Percentiles rank a stretch among this genome's conserved stretches.
Conservation (phyloP, 2,797 vertebrate genomes). For the Hemibagrus guttatus region DNA sequence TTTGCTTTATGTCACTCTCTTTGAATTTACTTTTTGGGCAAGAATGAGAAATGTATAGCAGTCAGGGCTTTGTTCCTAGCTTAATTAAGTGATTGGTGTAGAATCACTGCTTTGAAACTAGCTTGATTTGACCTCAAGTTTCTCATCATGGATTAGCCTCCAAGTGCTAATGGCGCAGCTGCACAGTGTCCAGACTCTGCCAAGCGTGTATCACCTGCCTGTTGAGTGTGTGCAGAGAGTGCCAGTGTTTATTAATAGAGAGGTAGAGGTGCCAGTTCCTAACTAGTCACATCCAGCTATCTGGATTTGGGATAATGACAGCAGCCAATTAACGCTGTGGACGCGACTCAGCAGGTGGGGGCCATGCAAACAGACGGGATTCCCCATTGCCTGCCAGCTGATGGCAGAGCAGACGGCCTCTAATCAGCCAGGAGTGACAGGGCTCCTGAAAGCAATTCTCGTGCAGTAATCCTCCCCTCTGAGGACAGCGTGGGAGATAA, state of each 20-base stretch:
- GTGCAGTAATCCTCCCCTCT: conserved; percentile 58
- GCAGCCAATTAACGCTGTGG: conserved; percentile 50
- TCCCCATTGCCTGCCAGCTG: conserved; percentile 61
- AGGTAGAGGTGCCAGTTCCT: conserved; percentile 44
- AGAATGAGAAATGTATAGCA: conserved; percentile 30
- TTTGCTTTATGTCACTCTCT: conserved; percentile 38
- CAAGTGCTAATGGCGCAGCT: conserved; percentile 39
- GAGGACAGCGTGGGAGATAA: conserved; percentile 62
- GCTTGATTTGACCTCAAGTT: conserved; percentile 51
- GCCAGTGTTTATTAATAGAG: conserved; percentile 51
- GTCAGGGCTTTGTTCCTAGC: conserved; percentile 47
- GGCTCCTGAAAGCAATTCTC: conserved; percentile 62
- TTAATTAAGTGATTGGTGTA: conserved; percentile 56
- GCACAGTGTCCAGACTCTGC: conserved; percentile 17
- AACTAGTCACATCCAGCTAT: conserved; percentile 48
- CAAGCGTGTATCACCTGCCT: conserved; percentile 39
- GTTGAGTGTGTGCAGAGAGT: conserved; percentile 33
- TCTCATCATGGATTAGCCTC: conserved; percentile 48
- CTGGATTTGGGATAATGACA: conserved; percentile 51
- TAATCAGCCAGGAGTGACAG: conserved; percentile 66
- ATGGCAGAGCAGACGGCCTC: conserved; percentile 58
- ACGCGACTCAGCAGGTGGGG: conserved; percentile 29
- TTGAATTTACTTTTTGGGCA: conserved; percentile 1
- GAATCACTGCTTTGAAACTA: conserved; percentile 20
- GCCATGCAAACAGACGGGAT: conserved; percentile 57